Evolutionary conservation across 2,888 invertebrate species (phyloP).

Genomic region (Diploptera punctata): DNA sequence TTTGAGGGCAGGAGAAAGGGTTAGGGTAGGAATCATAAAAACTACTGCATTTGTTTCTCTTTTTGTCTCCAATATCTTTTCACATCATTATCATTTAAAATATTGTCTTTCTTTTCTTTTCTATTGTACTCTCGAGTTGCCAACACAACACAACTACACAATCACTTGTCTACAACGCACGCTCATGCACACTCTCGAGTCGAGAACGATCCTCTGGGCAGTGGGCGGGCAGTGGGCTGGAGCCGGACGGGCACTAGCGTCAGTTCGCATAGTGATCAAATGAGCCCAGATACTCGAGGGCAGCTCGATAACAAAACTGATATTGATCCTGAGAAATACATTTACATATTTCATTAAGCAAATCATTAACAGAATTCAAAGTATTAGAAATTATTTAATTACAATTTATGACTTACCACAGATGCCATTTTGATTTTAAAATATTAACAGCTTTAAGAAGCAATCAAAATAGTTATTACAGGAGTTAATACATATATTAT

Average conservation of each 20-base stretch:
- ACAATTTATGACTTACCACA: too few relatives aligned
- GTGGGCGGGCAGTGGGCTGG: conserved; percentile 20
- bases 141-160: conserved; percentile 33
- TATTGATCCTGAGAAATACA: conserved; percentile 88
- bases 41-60: conserved; percentile 20
- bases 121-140: conserved; percentile 27
- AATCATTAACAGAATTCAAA: too few relatives aligned
- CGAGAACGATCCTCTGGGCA: conserved; percentile 19
- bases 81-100: conserved; percentile 36
- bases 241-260: conserved; percentile 48
- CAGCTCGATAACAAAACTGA: conserved; percentile 99
- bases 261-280: conserved; percentile 96
- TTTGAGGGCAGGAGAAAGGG: conserved; percentile 5
- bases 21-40: conserved; percentile 18
- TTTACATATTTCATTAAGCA: not conserved
- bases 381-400: too few relatives aligned
- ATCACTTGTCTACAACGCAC: conserved; percentile 32
- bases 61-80: conserved; percentile 16
- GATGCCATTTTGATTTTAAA: too few relatives aligned
- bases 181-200: conserved; percentile 27
- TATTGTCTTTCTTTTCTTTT: conserved; percentile 27
- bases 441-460: too few relatives aligned
- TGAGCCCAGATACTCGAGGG: conserved; percentile 96
- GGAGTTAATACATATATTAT: too few relatives aligned
- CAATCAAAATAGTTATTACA: too few relatives aligned